Evolutionary conservation across 2,797 vertebrate genomes (phyloP), one percentile per base, ranked within the genome.

Genomic region (Hypotaenidia philippensis): DNA sequence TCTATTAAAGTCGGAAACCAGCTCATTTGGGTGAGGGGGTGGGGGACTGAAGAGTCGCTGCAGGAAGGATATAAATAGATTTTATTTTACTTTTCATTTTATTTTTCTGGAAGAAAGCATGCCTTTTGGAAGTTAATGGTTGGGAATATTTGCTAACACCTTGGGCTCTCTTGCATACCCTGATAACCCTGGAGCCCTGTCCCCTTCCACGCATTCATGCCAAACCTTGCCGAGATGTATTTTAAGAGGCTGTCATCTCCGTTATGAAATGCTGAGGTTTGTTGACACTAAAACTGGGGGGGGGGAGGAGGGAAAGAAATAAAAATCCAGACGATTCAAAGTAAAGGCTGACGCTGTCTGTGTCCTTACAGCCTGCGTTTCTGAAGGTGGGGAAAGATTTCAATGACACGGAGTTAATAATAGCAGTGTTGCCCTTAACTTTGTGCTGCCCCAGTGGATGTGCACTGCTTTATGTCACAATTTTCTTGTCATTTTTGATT

Each of bases 371-470:
- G 88, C 21, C 78, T 83, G 84, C 7, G 1, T 86, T 96, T 90
- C 80, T 93, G 91, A 74, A 94, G 96, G 89, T 75, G 94, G 92
- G 68, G 69, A 75, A 93, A 89, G 74, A 93, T 92, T 87, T 95
- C 93, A 88, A 80, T 96, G 92, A 95, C 93, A 93, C 31, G 7
- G 81, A 93, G 83, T 93, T 94, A 94, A 93, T 96, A 95, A 95
- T 89, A 90, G 94, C 89, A 81, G 55, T 77, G 76, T 71, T 84
- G 90, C 84, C 92, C 86, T 96, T 95, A 96, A 95, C 93, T 96
- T 97, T 49, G 59, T 65, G 80, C 79, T 97, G 79, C 92, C 91
- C 84, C 83, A 22, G 56, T 82, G 90, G 72, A 83, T 79, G 45
- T 92, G 81, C 65, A 3, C 79, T 77, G 80, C 91, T 92, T 60